Conservation (phyloP, 2,888 invertebrate species). For the Clitarchus hookeri region DNA sequence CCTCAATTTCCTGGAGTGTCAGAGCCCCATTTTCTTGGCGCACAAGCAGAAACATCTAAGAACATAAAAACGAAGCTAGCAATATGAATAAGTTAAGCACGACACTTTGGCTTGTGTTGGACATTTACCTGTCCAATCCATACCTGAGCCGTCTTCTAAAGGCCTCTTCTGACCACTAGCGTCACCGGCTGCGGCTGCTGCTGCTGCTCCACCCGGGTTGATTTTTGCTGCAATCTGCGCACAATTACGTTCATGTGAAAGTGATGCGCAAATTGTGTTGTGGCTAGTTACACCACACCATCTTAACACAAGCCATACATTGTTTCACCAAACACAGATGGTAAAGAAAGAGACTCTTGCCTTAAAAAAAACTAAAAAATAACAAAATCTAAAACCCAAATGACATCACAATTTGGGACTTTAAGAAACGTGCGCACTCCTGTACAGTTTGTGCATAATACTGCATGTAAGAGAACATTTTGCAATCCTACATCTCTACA, state of each 20-base stretch:
- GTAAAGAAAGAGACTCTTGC: no score
- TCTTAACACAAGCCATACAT: slow-evolving; percentile 22
- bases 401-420: no score
- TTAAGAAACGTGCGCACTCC: no score
- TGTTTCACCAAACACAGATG: neutral
- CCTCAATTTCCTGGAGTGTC: no score
- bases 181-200: slow-evolving; percentile 52
- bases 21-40: no score
- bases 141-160: slow-evolving; percentile 70
- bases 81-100: neutral
- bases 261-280: neutral
- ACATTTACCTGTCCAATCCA: slow-evolving; percentile 38
- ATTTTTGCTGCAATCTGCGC: slow-evolving; percentile 89
- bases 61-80: no score
- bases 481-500: no score
- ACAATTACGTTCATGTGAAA: neutral
- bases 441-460: no score
- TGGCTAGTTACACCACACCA: slow-evolving; percentile 11
- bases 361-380: no score
- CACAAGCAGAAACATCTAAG: no score
- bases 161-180: slow-evolving; percentile 67
- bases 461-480: no score
- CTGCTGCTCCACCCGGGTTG: slow-evolving; percentile 65
- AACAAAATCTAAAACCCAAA: no score
- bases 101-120: slow-evolving; percentile 6